Evolutionary conservation across 30 jellyfish, hydroid and myxozoan genomes (phyloP), one percentile per base, ranked within the genome.

Genomic region (Sanderia malayensis): DNA sequence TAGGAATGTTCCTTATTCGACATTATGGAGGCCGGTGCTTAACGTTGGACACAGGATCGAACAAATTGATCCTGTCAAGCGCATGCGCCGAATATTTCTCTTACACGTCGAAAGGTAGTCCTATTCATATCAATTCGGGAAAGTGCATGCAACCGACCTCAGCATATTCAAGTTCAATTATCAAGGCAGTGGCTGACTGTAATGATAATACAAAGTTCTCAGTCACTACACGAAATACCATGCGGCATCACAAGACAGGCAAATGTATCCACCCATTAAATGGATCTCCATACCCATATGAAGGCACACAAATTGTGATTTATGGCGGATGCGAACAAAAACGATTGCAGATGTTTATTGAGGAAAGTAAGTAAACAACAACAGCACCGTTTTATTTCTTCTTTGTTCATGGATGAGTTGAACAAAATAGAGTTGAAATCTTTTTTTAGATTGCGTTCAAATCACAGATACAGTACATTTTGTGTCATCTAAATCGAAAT

Each of bases 201-300:
- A 24, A 19, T 20, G 46, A 65, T 11, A 61, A 76, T 52, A 31
- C 66, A 3, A 34, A 53, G 71, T 74, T 44, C 49, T 15, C 45
- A 0, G 68, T 26, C 23, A 76, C 80, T 8, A 22, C 33, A n/a
- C 10, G 62, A 18, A 62, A 49, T 27, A 28, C 94, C 24, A 29
- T 82, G 13, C 15, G 47, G 31, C 94, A 82, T 33, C 26, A 34
- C 15, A 25, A 47, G 17, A 41, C 94, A 0, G 70, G 68, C 46
- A 71, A 61, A 28, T 82, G 94, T 58, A 46, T 82, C 49, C 94
- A 82, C 29, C 83, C 87, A 1, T 28, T 24, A 1, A 27, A 28
- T 0, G 94, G 94, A 0, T 44, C 55, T 20, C 20, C 46, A 15
- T 2, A 62, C 7, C 94, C 94, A 4, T 23, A 68, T 9, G 83